These are phyloP conservation scores for Cataglyphis hispanica DNA, from an alignment of 1,140 invertebrate genomes.

Conservation along the genomic window DNA sequence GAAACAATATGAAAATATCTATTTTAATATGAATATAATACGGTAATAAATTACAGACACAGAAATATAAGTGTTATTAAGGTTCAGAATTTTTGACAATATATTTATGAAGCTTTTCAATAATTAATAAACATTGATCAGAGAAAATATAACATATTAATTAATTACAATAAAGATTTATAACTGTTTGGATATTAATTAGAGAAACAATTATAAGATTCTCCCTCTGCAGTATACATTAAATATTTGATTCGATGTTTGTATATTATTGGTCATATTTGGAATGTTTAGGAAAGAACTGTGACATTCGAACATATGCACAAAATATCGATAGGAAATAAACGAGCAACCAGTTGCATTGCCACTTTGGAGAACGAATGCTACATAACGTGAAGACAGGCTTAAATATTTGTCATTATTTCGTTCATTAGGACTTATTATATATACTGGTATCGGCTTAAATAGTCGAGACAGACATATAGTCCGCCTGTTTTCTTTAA, in stretches of 20 bases:
- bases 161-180: neutral
- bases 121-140: constrained; percentile 10
- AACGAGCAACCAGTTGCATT: constrained; percentile 49
- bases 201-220: neutral
- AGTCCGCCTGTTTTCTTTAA: constrained; percentile 28
- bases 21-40: constrained; percentile 1
- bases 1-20: neutral
- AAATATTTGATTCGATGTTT: neutral
- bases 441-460: constrained; percentile 2
- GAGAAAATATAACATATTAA: neutral
- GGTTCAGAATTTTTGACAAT: neutral
- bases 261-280: neutral
- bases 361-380: constrained; percentile 27
- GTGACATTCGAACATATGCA: constrained; percentile 8
- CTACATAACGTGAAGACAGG: constrained; percentile 5
- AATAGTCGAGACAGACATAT: constrained; percentile 44
- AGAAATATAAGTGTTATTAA: neutral
- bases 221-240: neutral
- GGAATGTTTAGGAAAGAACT: constrained; percentile 37
- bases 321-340: constrained; percentile 32
- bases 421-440: constrained; percentile 32
- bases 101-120: neutral
- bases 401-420: constrained; percentile 47
- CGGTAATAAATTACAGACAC: constrained; percentile 9
- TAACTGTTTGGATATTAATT: constrained; percentile 1